Evolutionary conservation across 1,140 invertebrate genomes (phyloP), one percentile per base, ranked within the genome.

Genomic region (Antheraea pernyi): DNA sequence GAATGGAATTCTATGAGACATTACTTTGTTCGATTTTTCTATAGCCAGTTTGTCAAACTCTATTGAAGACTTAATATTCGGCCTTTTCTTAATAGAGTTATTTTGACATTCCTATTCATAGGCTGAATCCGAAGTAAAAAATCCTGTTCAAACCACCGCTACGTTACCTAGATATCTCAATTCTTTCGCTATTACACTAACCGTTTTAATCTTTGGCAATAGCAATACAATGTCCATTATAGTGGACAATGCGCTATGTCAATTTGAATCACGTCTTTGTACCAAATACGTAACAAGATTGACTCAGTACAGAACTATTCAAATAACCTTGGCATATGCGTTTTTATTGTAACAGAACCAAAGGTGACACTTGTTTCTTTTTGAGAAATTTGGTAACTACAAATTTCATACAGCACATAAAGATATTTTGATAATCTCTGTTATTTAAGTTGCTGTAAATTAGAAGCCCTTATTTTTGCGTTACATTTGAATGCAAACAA

Each of bases 191-290:
- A 67, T 59, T 67, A 18, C 22, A 59, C 10, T 42, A 67, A 60
- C 64, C 59, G 67, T 60, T 62, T 72, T 63, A 74, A 75, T 75
- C 73, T 76, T 75, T 70, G 66, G 67, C 69, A 70, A 77, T 74
- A 77, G 73, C 70, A 64, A 37, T 61, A 73, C 62, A 71, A 78
- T 80, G 72, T 74, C 74, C 66, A 75, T 78, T 76, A 70, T 58
- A 64, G 42, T 67, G 69, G 64, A 74, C 76, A 77, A 76, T 78
- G 71, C 67, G 68, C 37, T 68, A 73, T 72, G 69, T 66, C 65
- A 67, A 67, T 71, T 77, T 74, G 69, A 75, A 76, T 79, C 75
- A 80, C 70, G 71, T 76, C 70, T 77, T 74, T 80, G 81, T 78
- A 74, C 70, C 62, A 67, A 78, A 75, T 75, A 75, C 71, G 73